Evolutionary conservation across 2,113 vertebrate species (phyloP).

Genomic region (Myanophis thanlyinensis): DNA sequence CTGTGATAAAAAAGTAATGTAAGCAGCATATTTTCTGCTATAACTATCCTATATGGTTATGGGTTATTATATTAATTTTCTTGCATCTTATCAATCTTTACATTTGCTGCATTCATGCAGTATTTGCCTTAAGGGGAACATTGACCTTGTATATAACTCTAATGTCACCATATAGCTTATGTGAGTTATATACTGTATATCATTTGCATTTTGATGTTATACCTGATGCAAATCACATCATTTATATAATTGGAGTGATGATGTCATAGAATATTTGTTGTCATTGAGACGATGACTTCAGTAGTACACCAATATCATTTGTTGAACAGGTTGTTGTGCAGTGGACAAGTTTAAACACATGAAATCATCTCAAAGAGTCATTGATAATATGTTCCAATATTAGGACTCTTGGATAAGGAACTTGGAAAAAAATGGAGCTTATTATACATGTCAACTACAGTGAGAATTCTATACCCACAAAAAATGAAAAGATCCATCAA

Average conservation of each 20-base stretch:
- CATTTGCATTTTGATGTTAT: background rate
- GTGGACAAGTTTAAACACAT: background rate
- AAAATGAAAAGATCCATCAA: too few species aligned
- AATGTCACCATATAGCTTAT: background rate
- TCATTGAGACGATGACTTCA: background rate
- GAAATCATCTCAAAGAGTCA: background rate
- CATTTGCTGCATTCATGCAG: background rate
- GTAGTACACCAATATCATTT: background rate
- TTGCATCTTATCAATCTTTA: background rate
- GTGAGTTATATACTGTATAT: background rate
- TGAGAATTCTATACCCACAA: too few species aligned
- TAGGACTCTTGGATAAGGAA: background rate
- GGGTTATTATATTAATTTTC: background rate
- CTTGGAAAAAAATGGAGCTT: background rate
- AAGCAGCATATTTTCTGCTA: background rate
- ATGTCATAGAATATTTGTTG: background rate
- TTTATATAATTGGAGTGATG: background rate
- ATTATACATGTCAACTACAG: background rate
- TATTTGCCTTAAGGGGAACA: background rate
- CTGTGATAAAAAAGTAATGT: background rate
- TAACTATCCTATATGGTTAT: background rate
- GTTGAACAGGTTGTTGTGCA: background rate
- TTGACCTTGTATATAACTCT: background rate
- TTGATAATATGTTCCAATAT: background rate
- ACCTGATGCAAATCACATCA: background rate